These are phyloP conservation scores for Cavia aperea DNA, from an alignment of 2,113 vertebrate species.

Conservation along the genomic window DNA sequence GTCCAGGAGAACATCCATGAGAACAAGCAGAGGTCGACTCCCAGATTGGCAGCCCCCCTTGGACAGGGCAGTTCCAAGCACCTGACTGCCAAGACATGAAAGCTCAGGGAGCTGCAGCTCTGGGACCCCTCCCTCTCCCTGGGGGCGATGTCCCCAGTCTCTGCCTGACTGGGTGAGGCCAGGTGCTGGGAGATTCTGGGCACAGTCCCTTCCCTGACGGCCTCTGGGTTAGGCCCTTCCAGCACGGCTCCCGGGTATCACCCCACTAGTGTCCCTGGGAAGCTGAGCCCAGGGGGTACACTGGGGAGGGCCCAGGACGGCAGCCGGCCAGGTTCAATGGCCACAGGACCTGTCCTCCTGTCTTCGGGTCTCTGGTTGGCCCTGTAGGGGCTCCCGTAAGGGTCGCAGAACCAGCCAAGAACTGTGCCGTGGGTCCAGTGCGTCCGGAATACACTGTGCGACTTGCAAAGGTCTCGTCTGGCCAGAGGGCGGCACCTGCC, in stretches of 20 bases:
- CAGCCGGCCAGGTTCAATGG: not conserved
- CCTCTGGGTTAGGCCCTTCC: not conserved
- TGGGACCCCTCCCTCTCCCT: not conserved
- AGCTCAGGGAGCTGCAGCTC: not conserved
- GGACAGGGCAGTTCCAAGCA: not conserved
- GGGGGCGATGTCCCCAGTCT: too few relatives aligned
- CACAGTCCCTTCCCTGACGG: not conserved
- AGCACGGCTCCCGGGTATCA: not conserved
- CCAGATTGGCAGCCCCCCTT: not conserved
- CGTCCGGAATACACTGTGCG: too few relatives aligned
- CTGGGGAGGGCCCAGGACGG: not conserved
- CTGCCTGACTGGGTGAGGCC: not conserved
- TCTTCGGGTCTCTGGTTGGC: too few relatives aligned
- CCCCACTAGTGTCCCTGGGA: not conserved
- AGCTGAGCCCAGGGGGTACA: not conserved
- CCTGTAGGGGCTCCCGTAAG: not conserved
- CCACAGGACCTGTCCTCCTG: not conserved
- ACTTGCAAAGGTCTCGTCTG: too few relatives aligned
- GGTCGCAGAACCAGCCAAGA: not conserved
- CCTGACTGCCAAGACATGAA: not conserved
- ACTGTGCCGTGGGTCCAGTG: not conserved
- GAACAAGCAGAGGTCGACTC: not conserved
- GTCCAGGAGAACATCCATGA: not conserved
- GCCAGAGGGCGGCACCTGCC: fast-evolving
- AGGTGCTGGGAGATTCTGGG: not conserved